Base-by-base conservation (phyloP, 2,797 vertebrate species). In the Neostethus bicornis region DNA sequence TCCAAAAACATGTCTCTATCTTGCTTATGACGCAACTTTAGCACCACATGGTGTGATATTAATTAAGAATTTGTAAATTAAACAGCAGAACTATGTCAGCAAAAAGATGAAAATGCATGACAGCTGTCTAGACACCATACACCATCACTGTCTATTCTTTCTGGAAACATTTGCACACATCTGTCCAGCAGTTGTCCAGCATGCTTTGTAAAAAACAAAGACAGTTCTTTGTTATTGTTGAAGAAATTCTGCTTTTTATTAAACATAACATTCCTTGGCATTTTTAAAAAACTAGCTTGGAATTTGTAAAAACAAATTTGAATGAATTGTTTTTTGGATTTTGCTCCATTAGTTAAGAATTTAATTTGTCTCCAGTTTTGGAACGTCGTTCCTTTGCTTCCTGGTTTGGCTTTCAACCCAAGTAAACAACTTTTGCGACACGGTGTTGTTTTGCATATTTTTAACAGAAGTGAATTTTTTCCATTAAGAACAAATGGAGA, bases 101-200 rank as follows among this genome's bases (percentile, higher is more conserved):
- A 50, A 61, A 50, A 61, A 79, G 53, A 65, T 67, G 43, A 65
- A 81, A 75, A 71, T 45, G 23, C 68, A 71, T 8, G 7, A 10
- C 70, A 83, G 70, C 63, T 77, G 79, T 84, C 75, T 78, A 82
- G 84, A 81, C 84, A 29, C 65, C 51, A 65, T 60, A 77, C 62
- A 54, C 51, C 59, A 43, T 42, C 6, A 29, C 59, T 65, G 16
- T 47, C 48, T 72, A 21, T 76, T 63, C 62, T 39, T 77, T 34
- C 44, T 64, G 39, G 53, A 65, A 35, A 53, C 56, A 64, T 61
- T 72, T 76, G 77, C 51, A 65, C 51, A 88, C 89, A 89, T 91
- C 89, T 91, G 91, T 72, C 64, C 7, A 19, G 51, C 89, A 90
- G 77, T 85, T 78, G 76, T 41, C 26, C n/a, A n/a, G n/a, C n/a